Percentiles rank a stretch among this genome's conserved stretches.
phyloP scores from a whole-genome alignment of 2,797 vertebrate genomes.

The Acipenser transmontanus region DNA sequence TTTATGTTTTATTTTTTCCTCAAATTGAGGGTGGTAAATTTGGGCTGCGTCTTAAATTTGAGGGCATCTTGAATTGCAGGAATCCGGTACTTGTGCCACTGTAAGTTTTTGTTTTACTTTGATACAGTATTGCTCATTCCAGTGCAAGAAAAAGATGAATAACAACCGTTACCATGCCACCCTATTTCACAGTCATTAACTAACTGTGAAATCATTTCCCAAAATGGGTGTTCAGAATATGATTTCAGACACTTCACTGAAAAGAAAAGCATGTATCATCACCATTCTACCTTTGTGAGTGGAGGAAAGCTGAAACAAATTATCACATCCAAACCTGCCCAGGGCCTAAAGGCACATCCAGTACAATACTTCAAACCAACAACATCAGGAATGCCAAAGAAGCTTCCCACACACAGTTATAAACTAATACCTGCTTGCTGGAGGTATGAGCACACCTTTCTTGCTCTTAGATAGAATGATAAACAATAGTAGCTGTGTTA shows the following conservation, averaged over 20 bases:
- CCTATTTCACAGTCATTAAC: too few relatives aligned
- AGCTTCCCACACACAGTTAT: constrained; percentile 23
- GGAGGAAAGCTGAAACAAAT: constrained; percentile 34
- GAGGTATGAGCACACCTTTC: background rate
- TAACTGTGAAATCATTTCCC: too few relatives aligned
- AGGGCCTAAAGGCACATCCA: constrained; percentile 16
- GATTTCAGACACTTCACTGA: constrained; percentile 6
- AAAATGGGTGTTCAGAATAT: too few relatives aligned
- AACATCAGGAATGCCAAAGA: constrained; percentile 17
- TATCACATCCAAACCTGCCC: constrained; percentile 31
- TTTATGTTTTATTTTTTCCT: too few relatives aligned
- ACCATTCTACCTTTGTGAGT: constrained; percentile 35
- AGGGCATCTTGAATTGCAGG: too few relatives aligned
- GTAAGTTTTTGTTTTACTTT: too few relatives aligned
- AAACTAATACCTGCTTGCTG: constrained; percentile 5
- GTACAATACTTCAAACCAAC: constrained; percentile 27
- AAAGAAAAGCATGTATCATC: constrained; percentile 32
- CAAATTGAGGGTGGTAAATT: too few relatives aligned
- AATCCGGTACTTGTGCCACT: too few relatives aligned
- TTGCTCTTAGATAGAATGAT: background rate
- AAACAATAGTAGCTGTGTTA: background rate
- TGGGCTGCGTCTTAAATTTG: too few relatives aligned
- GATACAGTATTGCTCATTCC: too few relatives aligned
- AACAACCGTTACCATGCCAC: too few relatives aligned
- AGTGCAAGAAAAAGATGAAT: too few relatives aligned